Percentiles rank a stretch among this genome's conserved stretches.
Conservation (phyloP, 2,113 vertebrate species). For the Perognathus longimembris region DNA sequence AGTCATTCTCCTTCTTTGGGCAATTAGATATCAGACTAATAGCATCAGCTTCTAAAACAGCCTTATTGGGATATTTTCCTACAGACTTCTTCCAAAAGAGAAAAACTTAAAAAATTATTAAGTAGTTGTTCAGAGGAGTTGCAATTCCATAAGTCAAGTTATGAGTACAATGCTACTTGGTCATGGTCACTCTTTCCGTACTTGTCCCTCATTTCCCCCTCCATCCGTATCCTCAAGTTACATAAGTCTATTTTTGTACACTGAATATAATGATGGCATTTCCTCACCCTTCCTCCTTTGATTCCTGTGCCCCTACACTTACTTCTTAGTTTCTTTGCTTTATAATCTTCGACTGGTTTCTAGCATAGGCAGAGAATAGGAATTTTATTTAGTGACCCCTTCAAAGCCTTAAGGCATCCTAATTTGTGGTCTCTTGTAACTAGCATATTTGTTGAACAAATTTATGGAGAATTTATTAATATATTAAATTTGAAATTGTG, state of each 20-base stretch:
- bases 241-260: no score
- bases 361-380: not conserved
- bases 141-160: no score
- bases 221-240: no score
- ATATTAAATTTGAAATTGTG: not conserved
- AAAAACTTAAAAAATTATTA: no score
- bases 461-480: not conserved
- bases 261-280: no score
- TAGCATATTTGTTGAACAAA: not conserved
- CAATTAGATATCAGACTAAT: not conserved
- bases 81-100: no score
- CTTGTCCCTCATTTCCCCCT: no score
- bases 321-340: not conserved
- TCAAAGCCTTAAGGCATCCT: not conserved
- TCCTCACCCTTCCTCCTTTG: no score
- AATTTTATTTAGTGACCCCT: not conserved
- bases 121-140: no score
- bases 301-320: not conserved
- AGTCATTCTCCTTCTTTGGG: not conserved
- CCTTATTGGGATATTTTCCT: not conserved
- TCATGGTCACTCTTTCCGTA: no score
- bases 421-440: not conserved
- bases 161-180: no score
- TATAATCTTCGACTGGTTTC: slow-evolving; percentile 9
- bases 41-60: not conserved